These are phyloP conservation scores for Alexandromys fortis DNA, from an alignment of 2,113 vertebrate species.

Conservation along the genomic window DNA sequence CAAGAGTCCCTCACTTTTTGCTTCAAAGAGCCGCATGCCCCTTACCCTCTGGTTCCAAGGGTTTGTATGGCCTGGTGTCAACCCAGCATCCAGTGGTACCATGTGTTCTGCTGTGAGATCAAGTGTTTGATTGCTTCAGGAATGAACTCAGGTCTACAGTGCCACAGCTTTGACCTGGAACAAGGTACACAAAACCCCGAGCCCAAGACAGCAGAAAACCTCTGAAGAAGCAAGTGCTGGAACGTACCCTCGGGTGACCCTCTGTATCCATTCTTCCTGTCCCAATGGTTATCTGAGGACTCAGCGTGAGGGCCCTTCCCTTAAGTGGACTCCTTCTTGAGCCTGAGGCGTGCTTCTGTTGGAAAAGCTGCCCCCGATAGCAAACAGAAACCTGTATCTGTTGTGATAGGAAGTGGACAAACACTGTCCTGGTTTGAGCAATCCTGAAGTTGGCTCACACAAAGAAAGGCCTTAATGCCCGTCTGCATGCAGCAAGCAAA, in stretches of 20 bases:
- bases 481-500: background rate
- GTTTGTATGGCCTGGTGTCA: background rate
- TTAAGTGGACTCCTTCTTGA: background rate
- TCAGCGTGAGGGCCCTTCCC: background rate
- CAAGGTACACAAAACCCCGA: background rate
- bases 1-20: background rate
- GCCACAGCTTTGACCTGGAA: background rate
- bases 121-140: background rate
- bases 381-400: background rate
- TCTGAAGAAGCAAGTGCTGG: background rate
- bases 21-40: background rate
- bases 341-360: background rate
- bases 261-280: background rate
- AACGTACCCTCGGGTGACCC: background rate
- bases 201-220: background rate
- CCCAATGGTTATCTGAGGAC: background rate
- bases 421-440: background rate
- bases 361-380: conserved; percentile 6
- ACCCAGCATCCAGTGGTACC: background rate
- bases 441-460: background rate
- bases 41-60: background rate
- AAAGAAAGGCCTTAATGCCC: background rate
- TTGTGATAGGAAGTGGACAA: background rate
- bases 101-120: background rate
- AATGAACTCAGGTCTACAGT: background rate